Base-by-base conservation (phyloP, 2,797 vertebrate species). In the Ptychadena robeensis region DNA sequence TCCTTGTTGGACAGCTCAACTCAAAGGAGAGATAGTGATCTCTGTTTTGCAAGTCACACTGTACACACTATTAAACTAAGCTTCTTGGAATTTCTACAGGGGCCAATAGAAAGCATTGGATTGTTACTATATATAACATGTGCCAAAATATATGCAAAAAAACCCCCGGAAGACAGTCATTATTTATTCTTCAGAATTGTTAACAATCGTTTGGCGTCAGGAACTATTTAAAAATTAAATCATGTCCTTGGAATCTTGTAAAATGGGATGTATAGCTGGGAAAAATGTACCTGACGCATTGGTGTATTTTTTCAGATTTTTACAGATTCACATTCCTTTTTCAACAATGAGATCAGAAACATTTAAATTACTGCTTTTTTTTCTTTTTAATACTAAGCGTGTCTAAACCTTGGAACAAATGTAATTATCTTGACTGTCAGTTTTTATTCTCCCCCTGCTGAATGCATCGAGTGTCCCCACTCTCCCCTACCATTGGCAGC, bases 61-160 rank as follows among this genome's bases (percentile, higher is more conserved):
- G 59, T 31, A 30, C 31, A 66, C 30, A 66, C 48, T 28, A 37
- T 40, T 76, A 28, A 76, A 65, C 59, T 65, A 66, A 38, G 18
- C 63, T 28, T 15, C 53, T 15, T 30, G 63, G 74, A 77, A 77
- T 66, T 65, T 77, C 1, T 48, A 38, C 63, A 67, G 63, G 22
- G 37, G 30, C 18, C 63, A 78, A 38, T 53, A 30, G 63, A 78
- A 78, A 78, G 67, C 75, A 78, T 67, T 78, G 75, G 30, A 66
- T 63, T 32, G 25, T 38, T 11, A 5, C 66, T 78, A 65, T 48
- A 37, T 78, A 67, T 67, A 48, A 48, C 53, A 66, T 78, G 44
- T 37, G 27, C 9, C 67, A 8, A 37, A 66, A 53, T 4, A 37
- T 74, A 32, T 61, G 53, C n/a, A 35, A 74, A n/a, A n/a, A n/a